Percentiles rank a stretch among this genome's conserved stretches.
phyloP scores from a whole-genome alignment of 2,797 vertebrate species.

The Sternotherus odoratus region DNA sequence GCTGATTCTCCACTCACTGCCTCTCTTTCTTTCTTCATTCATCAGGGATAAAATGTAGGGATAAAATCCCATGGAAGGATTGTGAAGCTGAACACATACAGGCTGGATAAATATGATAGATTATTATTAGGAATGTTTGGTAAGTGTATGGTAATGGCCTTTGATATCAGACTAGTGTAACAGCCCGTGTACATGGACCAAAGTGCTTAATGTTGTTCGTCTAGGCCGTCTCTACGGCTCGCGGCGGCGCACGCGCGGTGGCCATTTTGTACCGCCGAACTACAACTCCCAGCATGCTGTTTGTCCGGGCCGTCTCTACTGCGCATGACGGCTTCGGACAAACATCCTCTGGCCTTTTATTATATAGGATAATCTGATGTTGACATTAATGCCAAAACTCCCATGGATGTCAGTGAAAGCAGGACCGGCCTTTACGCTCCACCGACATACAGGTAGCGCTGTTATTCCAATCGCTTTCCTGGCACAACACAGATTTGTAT shows the following conservation, averaged over 20 bases:
- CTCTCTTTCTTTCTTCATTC: not conserved
- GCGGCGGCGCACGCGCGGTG: no score
- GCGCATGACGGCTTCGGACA: no score
- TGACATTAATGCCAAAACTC: not conserved
- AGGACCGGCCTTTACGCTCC: not conserved
- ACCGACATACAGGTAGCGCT: not conserved
- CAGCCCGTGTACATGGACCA: no score
- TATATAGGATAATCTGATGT: not conserved
- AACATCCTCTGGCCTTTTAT: no score
- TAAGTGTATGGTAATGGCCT: not conserved
- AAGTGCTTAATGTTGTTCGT: no score
- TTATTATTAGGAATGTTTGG: not conserved
- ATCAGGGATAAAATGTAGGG: not conserved
- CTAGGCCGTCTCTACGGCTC: no score
- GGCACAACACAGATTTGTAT: not conserved
- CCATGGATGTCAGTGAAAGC: not conserved
- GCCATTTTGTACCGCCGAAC: no score
- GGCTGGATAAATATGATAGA: not conserved
- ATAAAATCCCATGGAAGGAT: not conserved
- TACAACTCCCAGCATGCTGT: no score
- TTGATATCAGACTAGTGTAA: no score
- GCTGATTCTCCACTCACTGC: not conserved
- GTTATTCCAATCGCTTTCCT: not conserved
- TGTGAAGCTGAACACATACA: not conserved
- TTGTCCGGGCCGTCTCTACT: no score